Percentiles rank a stretch among this genome's conserved stretches.
These are phyloP conservation scores for Mellilla xanthometata DNA, from an alignment of 2,888 invertebrate species.

Conservation along the genomic window DNA sequence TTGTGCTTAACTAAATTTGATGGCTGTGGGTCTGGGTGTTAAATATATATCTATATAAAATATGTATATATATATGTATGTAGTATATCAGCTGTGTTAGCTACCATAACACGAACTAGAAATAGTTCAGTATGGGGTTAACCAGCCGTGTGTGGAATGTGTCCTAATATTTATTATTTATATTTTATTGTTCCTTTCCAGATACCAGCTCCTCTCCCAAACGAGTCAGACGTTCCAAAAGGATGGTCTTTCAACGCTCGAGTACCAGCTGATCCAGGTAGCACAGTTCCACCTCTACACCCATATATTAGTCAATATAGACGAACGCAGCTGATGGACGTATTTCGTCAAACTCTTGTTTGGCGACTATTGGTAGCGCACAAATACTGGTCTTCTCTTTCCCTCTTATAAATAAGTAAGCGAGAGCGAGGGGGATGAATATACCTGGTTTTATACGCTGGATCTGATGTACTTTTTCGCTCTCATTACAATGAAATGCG, in stretches of 20 bases:
- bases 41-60: too few species aligned
- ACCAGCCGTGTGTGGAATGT: too few species aligned
- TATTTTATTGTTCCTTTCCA: slow-evolving; percentile 73
- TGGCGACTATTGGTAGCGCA: slow-evolving; percentile 71
- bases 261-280: slow-evolving; percentile 88
- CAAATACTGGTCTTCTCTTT: slow-evolving; percentile 7
- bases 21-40: too few species aligned
- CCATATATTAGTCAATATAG: slow-evolving; percentile 90
- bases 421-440: background rate
- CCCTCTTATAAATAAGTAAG: background rate
- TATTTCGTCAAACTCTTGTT: slow-evolving; percentile 79
- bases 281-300: slow-evolving; percentile 90
- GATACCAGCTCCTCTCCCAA: slow-evolving; percentile 92
- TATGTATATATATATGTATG: too few species aligned
- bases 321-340: slow-evolving; percentile 88
- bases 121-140: too few species aligned
- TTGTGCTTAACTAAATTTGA: too few species aligned
- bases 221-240: slow-evolving; percentile 91
- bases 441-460: too few species aligned
- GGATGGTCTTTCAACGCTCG: slow-evolving; percentile 93
- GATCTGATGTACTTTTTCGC: too few species aligned
- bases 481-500: too few species aligned
- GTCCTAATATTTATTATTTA: too few species aligned
- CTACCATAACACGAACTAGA: too few species aligned
- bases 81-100: too few species aligned